Evolutionary conservation across 2,797 vertebrate species (phyloP).

Genomic region (Gastrophryne carolinensis): DNA sequence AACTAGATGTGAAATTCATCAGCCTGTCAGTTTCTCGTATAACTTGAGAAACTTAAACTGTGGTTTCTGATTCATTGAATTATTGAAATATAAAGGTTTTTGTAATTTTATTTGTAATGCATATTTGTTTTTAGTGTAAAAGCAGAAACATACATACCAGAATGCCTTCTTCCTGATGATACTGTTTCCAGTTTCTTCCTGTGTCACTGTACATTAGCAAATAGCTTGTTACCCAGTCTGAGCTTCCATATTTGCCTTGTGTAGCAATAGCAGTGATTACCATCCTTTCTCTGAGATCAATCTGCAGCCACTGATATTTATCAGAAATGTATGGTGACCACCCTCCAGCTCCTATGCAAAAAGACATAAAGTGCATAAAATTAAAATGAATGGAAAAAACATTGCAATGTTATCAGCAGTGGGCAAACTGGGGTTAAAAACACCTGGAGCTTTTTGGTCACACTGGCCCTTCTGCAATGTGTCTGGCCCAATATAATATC

Average conservation of each 20-base stretch:
- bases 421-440: too few species aligned
- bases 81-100: not conserved
- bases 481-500: too few species aligned
- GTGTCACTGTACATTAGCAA: slow-evolving; percentile 82
- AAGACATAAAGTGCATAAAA: not conserved
- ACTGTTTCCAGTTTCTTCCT: slow-evolving; percentile 82
- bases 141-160: slow-evolving; percentile 76
- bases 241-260: slow-evolving; percentile 84
- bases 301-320: slow-evolving; percentile 82
- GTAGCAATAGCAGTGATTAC: slow-evolving; percentile 79
- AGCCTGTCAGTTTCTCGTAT: too few species aligned
- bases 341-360: slow-evolving; percentile 77
- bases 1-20: too few species aligned
- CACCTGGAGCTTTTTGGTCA: too few species aligned
- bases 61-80: not conserved
- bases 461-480: too few species aligned
- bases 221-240: slow-evolving; percentile 83
- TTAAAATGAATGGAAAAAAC: not conserved
- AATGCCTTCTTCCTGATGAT: slow-evolving; percentile 80
- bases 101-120: not conserved
- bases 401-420: too few species aligned
- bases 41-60: not conserved
- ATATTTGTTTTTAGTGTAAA: slow-evolving; percentile 3
- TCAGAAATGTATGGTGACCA: slow-evolving; percentile 81
- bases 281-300: slow-evolving; percentile 79